Percentiles rank a stretch among this genome's conserved stretches.
Conservation (phyloP, 1,140 invertebrate species). For the Eueides isabella region DNA sequence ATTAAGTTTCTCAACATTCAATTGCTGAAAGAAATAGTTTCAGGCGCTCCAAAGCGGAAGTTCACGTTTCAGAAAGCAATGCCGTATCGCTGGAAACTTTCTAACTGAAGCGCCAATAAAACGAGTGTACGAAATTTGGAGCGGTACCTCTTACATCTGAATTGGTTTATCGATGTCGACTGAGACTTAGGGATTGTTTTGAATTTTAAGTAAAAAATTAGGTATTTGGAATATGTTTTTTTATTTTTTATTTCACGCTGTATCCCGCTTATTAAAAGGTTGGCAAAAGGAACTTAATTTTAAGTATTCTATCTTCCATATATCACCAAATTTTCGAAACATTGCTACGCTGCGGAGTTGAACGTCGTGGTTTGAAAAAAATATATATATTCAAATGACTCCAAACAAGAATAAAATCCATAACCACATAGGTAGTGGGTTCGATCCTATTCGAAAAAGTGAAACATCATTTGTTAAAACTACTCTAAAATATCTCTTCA, state of each 20-base stretch:
- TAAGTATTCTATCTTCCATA: too few relatives aligned
- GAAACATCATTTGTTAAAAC: neutral
- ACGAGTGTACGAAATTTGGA: neutral
- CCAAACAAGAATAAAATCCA: too few relatives aligned
- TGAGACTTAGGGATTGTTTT: neutral
- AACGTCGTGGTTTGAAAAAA: too few relatives aligned
- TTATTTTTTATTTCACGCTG: neutral
- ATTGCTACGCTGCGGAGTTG: too few relatives aligned
- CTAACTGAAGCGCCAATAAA: constrained; percentile 6
- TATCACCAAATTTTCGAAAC: too few relatives aligned
- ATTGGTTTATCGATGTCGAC: constrained; percentile 12
- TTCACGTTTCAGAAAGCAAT: constrained; percentile 17
- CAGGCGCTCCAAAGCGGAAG: neutral
- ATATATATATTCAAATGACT: too few relatives aligned
- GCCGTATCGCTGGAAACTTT: constrained; percentile 17
- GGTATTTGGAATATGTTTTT: neutral
- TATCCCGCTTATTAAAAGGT: too few relatives aligned
- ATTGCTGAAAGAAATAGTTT: neutral
- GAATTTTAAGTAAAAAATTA: constrained; percentile 11
- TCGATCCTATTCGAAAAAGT: too few relatives aligned
- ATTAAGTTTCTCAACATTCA: neutral
- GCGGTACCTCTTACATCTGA: neutral
- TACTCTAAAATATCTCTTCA: neutral
- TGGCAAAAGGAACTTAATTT: too few relatives aligned
- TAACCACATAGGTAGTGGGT: too few relatives aligned